Base-by-base conservation (phyloP, 2,113 vertebrate genomes). In the Oxygymnocypris stewartii region DNA sequence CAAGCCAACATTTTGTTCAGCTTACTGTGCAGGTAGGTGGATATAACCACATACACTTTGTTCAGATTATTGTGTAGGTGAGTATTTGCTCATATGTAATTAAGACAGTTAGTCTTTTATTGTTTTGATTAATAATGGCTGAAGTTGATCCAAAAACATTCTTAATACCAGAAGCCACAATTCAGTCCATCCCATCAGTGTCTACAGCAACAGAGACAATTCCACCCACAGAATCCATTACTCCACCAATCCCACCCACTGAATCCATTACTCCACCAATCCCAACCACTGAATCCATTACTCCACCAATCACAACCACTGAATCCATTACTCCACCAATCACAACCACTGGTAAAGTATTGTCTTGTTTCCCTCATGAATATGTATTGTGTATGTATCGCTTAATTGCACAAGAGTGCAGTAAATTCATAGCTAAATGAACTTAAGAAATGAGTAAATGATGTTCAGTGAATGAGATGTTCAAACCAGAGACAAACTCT, bases 301-400 rank as follows among this genome's bases (percentile, higher is more conserved):
- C 28, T 31, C 28, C 28, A 23, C 67, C 0, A 2, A 31, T n/a
- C 1, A 0, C 20, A 59, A 0, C 28, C 12, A 18, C 0, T 10
- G 25, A 31, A 31, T 20, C 6, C 14, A 59, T 20, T 37, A 75
- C 82, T 28, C 0, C 35, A 54, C 67, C 51, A 31, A 42, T 51
- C 20, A 23, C 67, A 35, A 84, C 82, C 57, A 18, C 35, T 47
- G 59, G 13, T 81, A 23, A 37, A 76, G 80, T 82, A 73, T 82
- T 28, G 40, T 47, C 16, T 4, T 77, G 42, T 0, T 14, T 74
- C 40, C 18, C 5, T 42, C 1, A n/a, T n/a, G 9, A 44, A 44
- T 42, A 44, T 10, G n/a, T 9, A 10, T 44, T 44, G 8, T 44
- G 6, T 9, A 44, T 9, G 4, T 42, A 10, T 44, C 5, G 12